Percentiles rank a stretch among this genome's conserved stretches.
Conservation (phyloP, 2,797 vertebrate genomes). For the Remorina albescens region DNA sequence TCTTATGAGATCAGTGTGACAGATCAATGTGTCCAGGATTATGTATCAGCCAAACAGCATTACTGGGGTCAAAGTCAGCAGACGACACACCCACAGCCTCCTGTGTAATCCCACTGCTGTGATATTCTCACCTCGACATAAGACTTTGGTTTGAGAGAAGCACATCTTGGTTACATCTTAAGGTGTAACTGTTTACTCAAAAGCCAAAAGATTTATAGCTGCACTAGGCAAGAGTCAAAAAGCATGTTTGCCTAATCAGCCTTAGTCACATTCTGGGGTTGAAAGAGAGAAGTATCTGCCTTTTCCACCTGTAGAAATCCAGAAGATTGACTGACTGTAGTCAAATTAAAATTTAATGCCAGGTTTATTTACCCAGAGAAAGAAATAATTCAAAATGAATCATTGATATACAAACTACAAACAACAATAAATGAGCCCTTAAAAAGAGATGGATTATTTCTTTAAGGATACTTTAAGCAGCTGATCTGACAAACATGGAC, state of each 20-base stretch:
- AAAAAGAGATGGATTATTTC: neutral
- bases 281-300: constrained; percentile 16
- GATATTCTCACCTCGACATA: constrained; percentile 10
- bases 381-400: constrained; percentile 7
- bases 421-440: neutral
- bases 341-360: neutral
- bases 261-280: constrained; percentile 48
- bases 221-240: constrained; percentile 60
- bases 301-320: constrained; percentile 22
- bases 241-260: constrained; percentile 63
- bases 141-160: constrained; percentile 27
- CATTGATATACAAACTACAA: constrained; percentile 13
- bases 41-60: constrained; percentile 79
- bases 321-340: constrained; percentile 1
- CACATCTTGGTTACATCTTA: constrained; percentile 36
- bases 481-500: neutral
- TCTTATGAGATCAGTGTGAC: constrained; percentile 39
- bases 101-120: constrained; percentile 5
- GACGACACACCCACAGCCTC: constrained; percentile 49
- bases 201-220: constrained; percentile 61
- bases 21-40: constrained; percentile 82
- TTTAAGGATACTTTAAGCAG: constrained; percentile 8
- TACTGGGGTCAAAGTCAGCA: constrained; percentile 67
- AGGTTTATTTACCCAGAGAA: constrained; percentile 4
- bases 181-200: constrained; percentile 35